Evolutionary conservation across 2,113 vertebrate genomes (phyloP).

Genomic region (Zonotrichia leucophrys): DNA sequence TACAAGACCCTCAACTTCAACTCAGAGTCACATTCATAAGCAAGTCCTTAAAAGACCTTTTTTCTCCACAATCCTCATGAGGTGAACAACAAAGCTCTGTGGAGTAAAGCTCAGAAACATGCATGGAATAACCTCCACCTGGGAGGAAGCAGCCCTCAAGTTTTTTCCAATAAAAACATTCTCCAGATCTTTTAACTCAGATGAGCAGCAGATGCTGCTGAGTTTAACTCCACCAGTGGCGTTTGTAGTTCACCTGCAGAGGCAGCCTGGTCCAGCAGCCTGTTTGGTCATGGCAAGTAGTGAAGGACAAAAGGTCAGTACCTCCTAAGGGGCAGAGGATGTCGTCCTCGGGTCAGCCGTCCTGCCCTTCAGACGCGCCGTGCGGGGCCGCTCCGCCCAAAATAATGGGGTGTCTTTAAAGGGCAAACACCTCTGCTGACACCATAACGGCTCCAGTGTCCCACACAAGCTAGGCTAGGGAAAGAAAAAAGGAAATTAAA

Average conservation of each 20-base stretch:
- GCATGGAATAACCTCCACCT: neutral
- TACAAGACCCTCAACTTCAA: neutral
- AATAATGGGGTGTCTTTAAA: slow-evolving; percentile 80
- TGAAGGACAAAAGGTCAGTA: slow-evolving; percentile 81
- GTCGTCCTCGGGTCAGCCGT: slow-evolving; percentile 79
- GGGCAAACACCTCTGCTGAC: slow-evolving; percentile 82
- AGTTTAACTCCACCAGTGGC: neutral
- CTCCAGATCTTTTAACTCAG: neutral
- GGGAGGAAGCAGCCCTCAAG: neutral
- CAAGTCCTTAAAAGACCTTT: neutral
- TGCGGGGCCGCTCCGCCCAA: slow-evolving; percentile 78
- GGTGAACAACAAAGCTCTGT: neutral
- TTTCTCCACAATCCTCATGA: neutral
- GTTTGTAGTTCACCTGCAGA: neutral
- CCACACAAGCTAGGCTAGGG: slow-evolving; percentile 82
- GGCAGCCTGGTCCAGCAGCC: slow-evolving; percentile 1
- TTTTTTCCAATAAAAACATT: neutral
- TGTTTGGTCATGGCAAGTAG: slow-evolving; percentile 53
- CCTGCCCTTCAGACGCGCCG: slow-evolving; percentile 81
- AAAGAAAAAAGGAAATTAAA: slow-evolving; percentile 81
- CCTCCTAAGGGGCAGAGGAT: slow-evolving; percentile 80
- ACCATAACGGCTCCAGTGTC: slow-evolving; percentile 83
- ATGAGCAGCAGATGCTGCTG: neutral
- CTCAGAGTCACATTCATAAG: neutral
- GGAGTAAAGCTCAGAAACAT: slow-evolving; percentile 12